These are phyloP conservation scores for Hofmannophila pseudospretella DNA, from an alignment of 2,888 invertebrate genomes.

Conservation along the genomic window DNA sequence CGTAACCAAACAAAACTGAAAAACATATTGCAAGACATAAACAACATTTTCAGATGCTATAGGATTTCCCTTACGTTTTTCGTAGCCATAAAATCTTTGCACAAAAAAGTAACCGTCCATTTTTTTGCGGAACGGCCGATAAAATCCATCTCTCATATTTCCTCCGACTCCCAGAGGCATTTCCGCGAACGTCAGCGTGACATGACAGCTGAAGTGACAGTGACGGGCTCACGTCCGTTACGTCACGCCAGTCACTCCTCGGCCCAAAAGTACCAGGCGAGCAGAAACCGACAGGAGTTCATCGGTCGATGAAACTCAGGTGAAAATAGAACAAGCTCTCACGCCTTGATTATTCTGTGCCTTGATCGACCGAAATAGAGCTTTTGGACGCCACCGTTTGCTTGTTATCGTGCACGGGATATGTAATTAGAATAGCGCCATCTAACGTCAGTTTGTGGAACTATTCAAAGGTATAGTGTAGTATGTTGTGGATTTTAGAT, in stretches of 20 bases:
- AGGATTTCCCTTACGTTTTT: no score
- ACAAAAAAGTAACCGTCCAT: background rate
- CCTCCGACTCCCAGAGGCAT: constrained; percentile 13
- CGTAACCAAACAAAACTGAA: no score
- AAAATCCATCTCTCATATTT: constrained; percentile 9
- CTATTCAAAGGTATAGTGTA: background rate
- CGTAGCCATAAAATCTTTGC: background rate
- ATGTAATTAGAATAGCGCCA: constrained; percentile 30
- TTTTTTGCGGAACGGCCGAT: constrained; percentile 2
- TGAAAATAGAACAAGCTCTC: constrained; percentile 65
- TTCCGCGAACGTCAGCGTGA: constrained; percentile 30
- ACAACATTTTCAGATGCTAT: no score
- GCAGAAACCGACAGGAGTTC: constrained; percentile 40
- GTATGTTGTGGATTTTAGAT: no score
- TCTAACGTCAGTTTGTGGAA: constrained; percentile 5
- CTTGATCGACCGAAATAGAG: constrained; percentile 50
- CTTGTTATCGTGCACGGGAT: no score
- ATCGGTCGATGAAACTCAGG: constrained; percentile 36
- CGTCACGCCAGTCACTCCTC: constrained; percentile 67
- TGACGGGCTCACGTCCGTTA: constrained; percentile 64
- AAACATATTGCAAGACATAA: no score
- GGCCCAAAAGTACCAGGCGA: constrained; percentile 61
- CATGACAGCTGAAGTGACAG: constrained; percentile 43
- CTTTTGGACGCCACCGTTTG: constrained; percentile 8
- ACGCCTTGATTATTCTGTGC: no score